Conservation (phyloP, 2,888 invertebrate species). For the Eilema depressum region DNA sequence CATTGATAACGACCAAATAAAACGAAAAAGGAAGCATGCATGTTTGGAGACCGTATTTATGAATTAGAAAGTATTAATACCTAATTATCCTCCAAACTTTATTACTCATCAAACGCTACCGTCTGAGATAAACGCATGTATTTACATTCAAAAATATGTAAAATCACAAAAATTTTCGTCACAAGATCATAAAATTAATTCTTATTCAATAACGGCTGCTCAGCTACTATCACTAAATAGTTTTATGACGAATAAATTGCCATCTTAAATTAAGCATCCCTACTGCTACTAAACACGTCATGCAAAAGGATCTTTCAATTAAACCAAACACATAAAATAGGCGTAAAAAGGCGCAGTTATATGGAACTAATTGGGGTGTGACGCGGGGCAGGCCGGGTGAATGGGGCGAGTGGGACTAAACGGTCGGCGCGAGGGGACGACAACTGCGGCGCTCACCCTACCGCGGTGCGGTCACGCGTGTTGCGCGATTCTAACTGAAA, state of each 20-base stretch:
- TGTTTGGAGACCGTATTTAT: conserved; percentile 11
- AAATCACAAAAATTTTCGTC: conserved; percentile 17
- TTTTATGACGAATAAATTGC: conserved; percentile 50
- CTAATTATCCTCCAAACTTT: conserved; percentile 27
- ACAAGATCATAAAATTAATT: conserved; percentile 23
- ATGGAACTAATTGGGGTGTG: conserved; percentile 79
- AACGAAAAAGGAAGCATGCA: neutral
- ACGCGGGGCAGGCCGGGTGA: conserved; percentile 56
- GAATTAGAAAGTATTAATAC: conserved; percentile 36
- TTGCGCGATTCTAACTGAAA: conserved; percentile 49
- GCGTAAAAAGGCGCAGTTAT: conserved; percentile 75
- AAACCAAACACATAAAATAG: conserved; percentile 71
- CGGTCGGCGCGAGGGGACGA: conserved; percentile 39
- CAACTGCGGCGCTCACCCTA: conserved; percentile 56
- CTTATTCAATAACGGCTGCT: conserved; percentile 23
- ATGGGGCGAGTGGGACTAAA: conserved; percentile 53
- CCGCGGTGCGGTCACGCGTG: conserved; percentile 69
- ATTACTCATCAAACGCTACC: conserved; percentile 12
- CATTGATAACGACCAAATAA: neutral
- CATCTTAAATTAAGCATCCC: conserved; percentile 48
- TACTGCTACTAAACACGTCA: conserved; percentile 59
- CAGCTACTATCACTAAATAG: conserved; percentile 33
- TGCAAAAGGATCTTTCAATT: conserved; percentile 66
- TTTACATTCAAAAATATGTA: conserved; percentile 25
- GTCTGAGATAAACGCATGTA: conserved; percentile 12